Evolutionary conservation across 2,797 vertebrate species (phyloP).

Genomic region (Paedocypris micromegethes): DNA sequence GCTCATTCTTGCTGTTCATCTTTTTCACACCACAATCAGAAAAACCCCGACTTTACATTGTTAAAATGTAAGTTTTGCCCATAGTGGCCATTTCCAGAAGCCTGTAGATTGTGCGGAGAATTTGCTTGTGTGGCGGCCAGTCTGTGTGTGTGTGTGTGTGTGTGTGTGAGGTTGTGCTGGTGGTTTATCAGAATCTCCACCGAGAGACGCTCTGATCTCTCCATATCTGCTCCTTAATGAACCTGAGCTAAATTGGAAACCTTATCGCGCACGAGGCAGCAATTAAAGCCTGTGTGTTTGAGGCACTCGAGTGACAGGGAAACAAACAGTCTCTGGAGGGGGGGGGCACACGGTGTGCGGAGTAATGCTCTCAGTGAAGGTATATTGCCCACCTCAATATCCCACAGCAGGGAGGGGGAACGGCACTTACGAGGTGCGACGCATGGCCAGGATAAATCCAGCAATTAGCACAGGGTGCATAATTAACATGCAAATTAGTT

Average conservation of each 20-base stretch:
- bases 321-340: conserved; percentile 63
- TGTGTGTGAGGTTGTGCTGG: conserved; percentile 38
- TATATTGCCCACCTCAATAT: conserved; percentile 51
- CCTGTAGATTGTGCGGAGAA: no score
- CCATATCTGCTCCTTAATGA: conserved; percentile 60
- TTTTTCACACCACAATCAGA: no score
- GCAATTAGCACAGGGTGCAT: conserved; percentile 74
- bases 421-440: conserved; percentile 53
- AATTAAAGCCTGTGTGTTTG: conserved; percentile 63
- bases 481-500: conserved; percentile 82
- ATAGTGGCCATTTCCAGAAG: neutral
- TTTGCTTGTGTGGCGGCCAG: conserved; percentile 13
- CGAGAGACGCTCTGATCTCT: conserved; percentile 46
- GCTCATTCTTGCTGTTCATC: no score
- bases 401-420: conserved; percentile 42
- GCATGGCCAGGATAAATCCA: conserved; percentile 64
- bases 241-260: conserved; percentile 69
- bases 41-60: no score
- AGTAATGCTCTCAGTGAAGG: conserved; percentile 47
- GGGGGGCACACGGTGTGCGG: conserved; percentile 27
- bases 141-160: conserved; percentile 18
- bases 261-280: conserved; percentile 71
- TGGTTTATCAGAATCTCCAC: conserved; percentile 41
- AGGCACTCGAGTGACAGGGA: conserved; percentile 57
- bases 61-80: no score